phyloP scores from a whole-genome alignment of 2,888 invertebrate genomes.

The Clanis bilineata region DNA sequence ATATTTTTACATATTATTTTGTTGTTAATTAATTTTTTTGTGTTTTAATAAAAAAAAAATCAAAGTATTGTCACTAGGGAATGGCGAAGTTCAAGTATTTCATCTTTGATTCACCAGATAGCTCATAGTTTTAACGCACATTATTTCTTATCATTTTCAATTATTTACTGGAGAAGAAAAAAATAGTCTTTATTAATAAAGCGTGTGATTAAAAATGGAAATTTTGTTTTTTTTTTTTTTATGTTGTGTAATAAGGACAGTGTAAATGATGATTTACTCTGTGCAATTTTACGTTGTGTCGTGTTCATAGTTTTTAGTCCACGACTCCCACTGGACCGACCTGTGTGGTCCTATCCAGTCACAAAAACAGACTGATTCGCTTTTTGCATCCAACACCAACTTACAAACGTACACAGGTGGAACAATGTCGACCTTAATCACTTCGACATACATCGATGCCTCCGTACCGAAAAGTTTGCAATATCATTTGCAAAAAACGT shows the following conservation, averaged over 20 bases:
- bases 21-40: too few relatives aligned
- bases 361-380: slow-evolving; percentile 63
- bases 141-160: too few relatives aligned
- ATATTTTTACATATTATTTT: too few relatives aligned
- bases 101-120: too few relatives aligned
- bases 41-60: too few relatives aligned
- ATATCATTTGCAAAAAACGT: slow-evolving; percentile 2
- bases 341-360: slow-evolving; percentile 65
- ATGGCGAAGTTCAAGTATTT: too few relatives aligned
- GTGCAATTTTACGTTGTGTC: slow-evolving; percentile 19
- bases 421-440: slow-evolving; percentile 14
- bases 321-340: slow-evolving; percentile 42
- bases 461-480: not conserved
- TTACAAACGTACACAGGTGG: not conserved
- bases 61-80: too few relatives aligned
- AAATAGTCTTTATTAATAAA: too few relatives aligned
- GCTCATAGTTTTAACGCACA: too few relatives aligned
- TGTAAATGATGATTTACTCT: not conserved
- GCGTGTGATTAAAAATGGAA: too few relatives aligned
- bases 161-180: too few relatives aligned
- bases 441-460: not conserved
- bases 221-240: too few relatives aligned
- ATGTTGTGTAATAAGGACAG: not conserved
- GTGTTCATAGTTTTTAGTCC: slow-evolving; percentile 37
- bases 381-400: slow-evolving; percentile 54